Percentiles rank a stretch among this genome's conserved stretches.
phyloP scores from a whole-genome alignment of 2,888 invertebrate species.

The Plusia festucae region DNA sequence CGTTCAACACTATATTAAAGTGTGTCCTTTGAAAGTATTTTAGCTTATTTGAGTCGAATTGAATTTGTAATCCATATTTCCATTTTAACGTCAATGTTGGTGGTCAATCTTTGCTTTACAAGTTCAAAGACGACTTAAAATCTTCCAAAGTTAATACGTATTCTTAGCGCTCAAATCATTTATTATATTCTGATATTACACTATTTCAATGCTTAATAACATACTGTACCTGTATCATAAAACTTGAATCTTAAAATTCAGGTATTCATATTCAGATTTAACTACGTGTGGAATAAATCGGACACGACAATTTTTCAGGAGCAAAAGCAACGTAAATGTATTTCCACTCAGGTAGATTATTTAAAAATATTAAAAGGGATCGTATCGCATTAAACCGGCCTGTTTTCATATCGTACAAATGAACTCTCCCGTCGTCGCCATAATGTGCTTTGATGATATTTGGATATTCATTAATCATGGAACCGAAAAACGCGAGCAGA shows the following conservation, averaged over 20 bases:
- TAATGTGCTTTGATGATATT: conserved; percentile 60
- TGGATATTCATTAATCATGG: conserved; percentile 56
- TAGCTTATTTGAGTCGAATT: no score
- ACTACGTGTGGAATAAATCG: conserved; percentile 27
- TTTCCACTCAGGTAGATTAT: conserved; percentile 30
- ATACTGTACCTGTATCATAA: neutral
- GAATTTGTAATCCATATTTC: no score
- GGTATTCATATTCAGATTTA: conserved; percentile 22
- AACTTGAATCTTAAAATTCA: conserved; percentile 9
- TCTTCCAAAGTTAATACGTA: no score
- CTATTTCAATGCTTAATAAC: no score
- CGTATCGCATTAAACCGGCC: conserved; percentile 20
- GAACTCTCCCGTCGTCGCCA: conserved; percentile 20
- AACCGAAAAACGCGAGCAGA: conserved; percentile 42
- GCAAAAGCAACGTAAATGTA: conserved; percentile 23
- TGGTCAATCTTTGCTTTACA: no score
- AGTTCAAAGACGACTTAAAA: no score
- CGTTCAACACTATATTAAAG: no score
- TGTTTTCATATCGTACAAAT: conserved; percentile 25
- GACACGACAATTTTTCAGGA: conserved; percentile 28
- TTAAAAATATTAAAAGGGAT: conserved; percentile 39
- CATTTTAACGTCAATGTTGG: no score
- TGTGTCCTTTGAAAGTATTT: no score
- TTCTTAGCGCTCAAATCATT: no score
- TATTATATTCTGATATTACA: neutral